phyloP scores from a whole-genome alignment of 2,888 invertebrate genomes.

The Cybosia mesomella region DNA sequence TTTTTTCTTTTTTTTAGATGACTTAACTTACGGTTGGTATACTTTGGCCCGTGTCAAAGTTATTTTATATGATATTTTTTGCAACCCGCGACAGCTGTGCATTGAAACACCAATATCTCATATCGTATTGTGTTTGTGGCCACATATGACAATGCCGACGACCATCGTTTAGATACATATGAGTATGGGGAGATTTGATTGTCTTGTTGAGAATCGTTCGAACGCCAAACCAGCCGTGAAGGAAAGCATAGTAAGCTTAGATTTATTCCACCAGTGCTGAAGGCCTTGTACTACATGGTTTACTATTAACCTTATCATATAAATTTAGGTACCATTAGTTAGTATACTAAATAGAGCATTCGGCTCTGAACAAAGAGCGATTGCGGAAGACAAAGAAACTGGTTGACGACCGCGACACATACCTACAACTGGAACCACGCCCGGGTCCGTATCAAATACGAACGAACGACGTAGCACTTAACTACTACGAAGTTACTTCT shows the following conservation, averaged over 20 bases:
- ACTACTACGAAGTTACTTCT: too few species aligned
- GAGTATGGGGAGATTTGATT: constrained; percentile 3
- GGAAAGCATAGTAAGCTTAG: background rate
- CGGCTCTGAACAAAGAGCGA: too few species aligned
- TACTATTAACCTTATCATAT: too few species aligned
- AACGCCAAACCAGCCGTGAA: background rate
- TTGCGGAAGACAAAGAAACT: too few species aligned
- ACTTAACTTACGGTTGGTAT: constrained; percentile 24
- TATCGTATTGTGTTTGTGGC: constrained; percentile 63
- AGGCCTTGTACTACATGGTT: too few species aligned
- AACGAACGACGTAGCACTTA: too few species aligned
- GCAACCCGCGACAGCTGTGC: constrained; percentile 63
- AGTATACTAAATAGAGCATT: too few species aligned
- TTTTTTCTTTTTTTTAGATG: background rate
- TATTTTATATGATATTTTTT: constrained; percentile 58
- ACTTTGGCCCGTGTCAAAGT: constrained; percentile 69
- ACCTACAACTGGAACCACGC: too few species aligned
- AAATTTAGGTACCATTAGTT: too few species aligned
- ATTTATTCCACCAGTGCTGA: too few species aligned
- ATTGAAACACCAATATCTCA: constrained; percentile 63
- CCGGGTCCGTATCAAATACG: too few species aligned
- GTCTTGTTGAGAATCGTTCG: constrained; percentile 4
- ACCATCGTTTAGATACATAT: constrained; percentile 16
- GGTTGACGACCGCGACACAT: too few species aligned
- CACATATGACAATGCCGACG: constrained; percentile 62